Conservation (phyloP, 2,113 vertebrate species). For the Mobula birostris region DNA sequence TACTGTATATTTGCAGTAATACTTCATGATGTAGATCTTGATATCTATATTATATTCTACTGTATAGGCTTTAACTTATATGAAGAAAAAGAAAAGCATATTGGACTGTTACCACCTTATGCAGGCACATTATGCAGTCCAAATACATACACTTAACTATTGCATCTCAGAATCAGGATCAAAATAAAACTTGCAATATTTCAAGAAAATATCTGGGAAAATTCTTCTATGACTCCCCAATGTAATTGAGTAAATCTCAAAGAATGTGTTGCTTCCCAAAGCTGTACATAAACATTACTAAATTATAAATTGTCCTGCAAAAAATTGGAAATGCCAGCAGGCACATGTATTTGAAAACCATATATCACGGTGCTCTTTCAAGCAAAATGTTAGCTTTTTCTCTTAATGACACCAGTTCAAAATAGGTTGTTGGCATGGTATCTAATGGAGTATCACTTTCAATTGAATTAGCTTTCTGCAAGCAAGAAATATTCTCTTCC, state of each 20-base stretch:
- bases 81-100: neutral
- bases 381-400: neutral
- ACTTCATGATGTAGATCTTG: neutral
- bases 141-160: neutral
- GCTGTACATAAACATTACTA: neutral
- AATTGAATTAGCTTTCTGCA: neutral
- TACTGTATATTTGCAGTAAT: neutral
- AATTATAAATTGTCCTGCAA: neutral
- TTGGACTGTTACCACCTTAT: neutral
- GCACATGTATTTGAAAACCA: neutral
- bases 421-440: neutral
- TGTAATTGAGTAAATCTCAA: neutral
- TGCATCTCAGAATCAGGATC: neutral
- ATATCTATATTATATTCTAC: neutral
- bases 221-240: neutral
- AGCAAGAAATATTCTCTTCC: neutral
- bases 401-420: neutral
- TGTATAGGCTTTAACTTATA: neutral
- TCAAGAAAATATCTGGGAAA: neutral
- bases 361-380: too few species aligned
- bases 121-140: neutral
- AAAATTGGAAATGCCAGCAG: slow-evolving; percentile 1
- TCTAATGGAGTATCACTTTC: neutral
- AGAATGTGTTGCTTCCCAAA: neutral
- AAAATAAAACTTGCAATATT: neutral